Evolutionary conservation across 2,797 vertebrate species (phyloP), one percentile per base, ranked within the genome.

Genomic region (Pelochelys cantorii): DNA sequence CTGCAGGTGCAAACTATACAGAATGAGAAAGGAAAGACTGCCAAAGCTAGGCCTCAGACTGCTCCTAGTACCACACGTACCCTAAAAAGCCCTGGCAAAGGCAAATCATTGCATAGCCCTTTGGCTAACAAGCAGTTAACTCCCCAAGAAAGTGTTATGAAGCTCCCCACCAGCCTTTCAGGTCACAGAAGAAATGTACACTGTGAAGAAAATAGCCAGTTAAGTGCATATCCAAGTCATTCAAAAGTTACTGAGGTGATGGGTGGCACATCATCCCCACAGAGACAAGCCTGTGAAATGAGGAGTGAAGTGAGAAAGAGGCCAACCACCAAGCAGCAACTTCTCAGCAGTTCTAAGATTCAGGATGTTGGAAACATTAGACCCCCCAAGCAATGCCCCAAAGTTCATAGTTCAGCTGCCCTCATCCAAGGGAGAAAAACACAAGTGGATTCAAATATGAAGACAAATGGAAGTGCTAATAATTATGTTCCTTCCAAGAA

Each of bases 1-100:
- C 94, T 97, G 84, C 99, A 99, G 85, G 96, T 98, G 91, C 98
- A 98, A 97, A 99, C 98, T 0, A 75, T 98, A 11, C 98, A 98
- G 91, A 96, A 97, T 0, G 99, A 99, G 89, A 98, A 90, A 12
- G 97, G 96, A 37, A 98, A 92, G 75, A 92, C 75, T 1, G 65
- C 89, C 95, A 98, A 97, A 85, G 96, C 90, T 7, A 96, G 97
- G 80, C 95, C 98, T 1, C 93, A 98, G 10, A 98, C 98, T 0
- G 98, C 98, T 4, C 98, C 97, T 0, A 27, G 94, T 8, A 5
- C 93, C 3, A 1, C 37, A 9, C 95, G 96, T 4, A 25, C 91
- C 53, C 96, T 97, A 42, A 98, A 95, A 78, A 97, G 96, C 92
- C 98, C 98, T 0, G 97, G 97, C 5, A 97, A 96, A 90, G 92